Conservation (phyloP, 2,888 invertebrate species). For the Latrodectus hesperus region DNA sequence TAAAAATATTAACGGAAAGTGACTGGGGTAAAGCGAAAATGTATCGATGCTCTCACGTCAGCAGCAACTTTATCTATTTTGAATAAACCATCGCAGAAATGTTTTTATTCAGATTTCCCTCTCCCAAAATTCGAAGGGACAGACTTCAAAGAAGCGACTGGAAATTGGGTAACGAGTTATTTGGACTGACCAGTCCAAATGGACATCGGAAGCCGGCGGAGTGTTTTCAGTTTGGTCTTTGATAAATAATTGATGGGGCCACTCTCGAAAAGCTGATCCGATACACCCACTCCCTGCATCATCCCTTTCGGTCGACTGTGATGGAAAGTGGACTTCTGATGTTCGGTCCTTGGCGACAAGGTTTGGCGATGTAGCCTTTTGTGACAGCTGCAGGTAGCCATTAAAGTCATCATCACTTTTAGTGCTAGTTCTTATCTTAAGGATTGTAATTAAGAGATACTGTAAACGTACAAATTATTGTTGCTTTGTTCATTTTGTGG, state of each 20-base stretch:
- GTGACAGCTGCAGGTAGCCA: background rate
- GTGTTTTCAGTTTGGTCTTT: slow-evolving; percentile 53
- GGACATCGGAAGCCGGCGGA: slow-evolving; percentile 61
- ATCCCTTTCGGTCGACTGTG: slow-evolving; percentile 8
- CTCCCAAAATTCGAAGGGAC: no score
- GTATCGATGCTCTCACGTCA: no score
- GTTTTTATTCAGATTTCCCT: no score
- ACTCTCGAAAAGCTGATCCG: slow-evolving; percentile 25
- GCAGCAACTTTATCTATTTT: no score
- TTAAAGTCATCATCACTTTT: background rate
- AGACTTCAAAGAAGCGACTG: no score
- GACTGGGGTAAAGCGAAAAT: no score
- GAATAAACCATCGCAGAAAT: no score
- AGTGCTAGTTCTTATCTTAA: no score
- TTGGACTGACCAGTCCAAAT: slow-evolving; percentile 54
- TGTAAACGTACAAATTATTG: no score
- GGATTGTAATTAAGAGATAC: no score
- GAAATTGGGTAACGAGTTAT: background rate
- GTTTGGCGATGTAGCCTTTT: slow-evolving; percentile 38
- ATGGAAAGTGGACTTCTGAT: slow-evolving; percentile 22
- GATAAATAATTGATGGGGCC: slow-evolving; percentile 67
- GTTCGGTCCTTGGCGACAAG: slow-evolving; percentile 27
- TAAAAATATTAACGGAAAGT: no score
- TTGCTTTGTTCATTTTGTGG: no score
- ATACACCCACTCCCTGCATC: slow-evolving; percentile 8